Percentiles rank a stretch among this genome's conserved stretches.
Conservation (phyloP, 1,140 invertebrate genomes). For the Achroia grisella region DNA sequence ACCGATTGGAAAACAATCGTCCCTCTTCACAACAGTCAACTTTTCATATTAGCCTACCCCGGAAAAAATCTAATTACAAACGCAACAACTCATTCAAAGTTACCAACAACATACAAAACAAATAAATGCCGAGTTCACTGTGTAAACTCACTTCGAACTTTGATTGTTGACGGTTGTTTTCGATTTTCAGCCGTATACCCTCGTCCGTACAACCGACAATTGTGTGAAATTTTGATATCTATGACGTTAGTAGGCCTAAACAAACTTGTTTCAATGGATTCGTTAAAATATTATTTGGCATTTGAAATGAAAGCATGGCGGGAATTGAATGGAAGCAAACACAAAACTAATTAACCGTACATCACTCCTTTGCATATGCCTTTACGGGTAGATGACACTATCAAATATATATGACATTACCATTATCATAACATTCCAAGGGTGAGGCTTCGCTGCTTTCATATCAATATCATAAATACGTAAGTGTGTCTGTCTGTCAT, state of each 20-base stretch:
- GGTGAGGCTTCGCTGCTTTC: too few species aligned
- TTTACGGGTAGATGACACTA: too few species aligned
- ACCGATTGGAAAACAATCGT: background rate
- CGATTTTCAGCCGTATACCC: too few species aligned
- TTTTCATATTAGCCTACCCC: background rate
- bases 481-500: too few species aligned
- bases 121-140: background rate
- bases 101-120: constrained; percentile 1
- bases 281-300: background rate
- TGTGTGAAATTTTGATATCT: background rate
- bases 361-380: too few species aligned
- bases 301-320: background rate
- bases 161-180: background rate
- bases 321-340: too few species aligned
- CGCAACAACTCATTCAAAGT: background rate
- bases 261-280: background rate
- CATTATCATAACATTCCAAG: too few species aligned
- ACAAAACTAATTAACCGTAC: too few species aligned
- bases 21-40: background rate
- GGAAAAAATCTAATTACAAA: background rate
- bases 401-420: too few species aligned
- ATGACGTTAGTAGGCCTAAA: background rate
- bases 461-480: too few species aligned
- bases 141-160: background rate
- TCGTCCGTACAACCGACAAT: too few species aligned